Evolutionary conservation across 2,888 invertebrate species (phyloP).

Genomic region (Flabesymbios commensalis): DNA sequence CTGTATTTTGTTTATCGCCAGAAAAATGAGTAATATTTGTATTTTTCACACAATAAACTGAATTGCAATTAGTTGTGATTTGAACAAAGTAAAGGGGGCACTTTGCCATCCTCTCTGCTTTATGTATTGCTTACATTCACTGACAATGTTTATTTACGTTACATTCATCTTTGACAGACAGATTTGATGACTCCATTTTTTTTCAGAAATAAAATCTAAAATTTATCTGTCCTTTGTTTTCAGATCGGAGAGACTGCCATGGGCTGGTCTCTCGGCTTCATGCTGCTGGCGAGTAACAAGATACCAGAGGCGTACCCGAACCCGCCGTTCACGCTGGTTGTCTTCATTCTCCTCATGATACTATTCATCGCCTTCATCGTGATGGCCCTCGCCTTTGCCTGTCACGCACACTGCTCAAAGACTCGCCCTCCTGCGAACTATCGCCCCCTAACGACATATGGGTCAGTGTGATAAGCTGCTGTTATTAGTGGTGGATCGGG

Average conservation of each 20-base stretch:
- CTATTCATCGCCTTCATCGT: constrained; percentile 48
- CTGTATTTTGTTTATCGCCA: too few species aligned
- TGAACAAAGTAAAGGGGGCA: too few species aligned
- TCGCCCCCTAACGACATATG: too few species aligned
- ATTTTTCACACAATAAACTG: too few species aligned
- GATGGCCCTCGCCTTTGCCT: constrained; percentile 44
- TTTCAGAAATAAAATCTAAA: not conserved
- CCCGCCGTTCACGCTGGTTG: constrained; percentile 12
- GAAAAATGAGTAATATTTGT: too few species aligned
- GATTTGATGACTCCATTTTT: not conserved
- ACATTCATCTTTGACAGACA: not conserved
- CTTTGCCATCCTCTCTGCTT: not conserved
- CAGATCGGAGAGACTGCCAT: constrained; percentile 50
- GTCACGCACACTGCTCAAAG: constrained; percentile 34
- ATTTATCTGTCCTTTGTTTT: not conserved
- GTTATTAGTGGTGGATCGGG: too few species aligned
- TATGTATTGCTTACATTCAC: not conserved
- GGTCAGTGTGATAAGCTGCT: too few species aligned
- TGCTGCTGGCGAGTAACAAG: constrained; percentile 62
- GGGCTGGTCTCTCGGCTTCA: constrained; percentile 63
- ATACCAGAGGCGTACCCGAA: constrained; percentile 50
- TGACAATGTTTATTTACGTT: not conserved
- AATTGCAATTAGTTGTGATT: too few species aligned
- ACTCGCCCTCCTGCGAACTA: too few species aligned
- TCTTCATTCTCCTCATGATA: constrained; percentile 42